These are phyloP conservation scores for Phataginus tetradactyla DNA, from an alignment of 2,797 vertebrate genomes.

Conservation along the genomic window DNA sequence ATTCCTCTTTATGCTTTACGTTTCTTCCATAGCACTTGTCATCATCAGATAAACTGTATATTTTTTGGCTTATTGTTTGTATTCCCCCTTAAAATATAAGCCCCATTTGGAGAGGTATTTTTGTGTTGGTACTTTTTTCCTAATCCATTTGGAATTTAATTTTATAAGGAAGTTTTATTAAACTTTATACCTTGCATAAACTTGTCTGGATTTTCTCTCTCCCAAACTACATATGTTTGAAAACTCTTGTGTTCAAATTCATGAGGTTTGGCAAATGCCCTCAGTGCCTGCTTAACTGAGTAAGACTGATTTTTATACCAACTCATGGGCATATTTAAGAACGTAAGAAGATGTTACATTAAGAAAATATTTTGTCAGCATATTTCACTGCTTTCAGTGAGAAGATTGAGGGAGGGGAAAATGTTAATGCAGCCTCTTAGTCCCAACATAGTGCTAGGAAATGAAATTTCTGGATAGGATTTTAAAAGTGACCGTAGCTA, in stretches of 20 bases:
- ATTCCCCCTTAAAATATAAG: not conserved
- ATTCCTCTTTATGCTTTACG: not conserved
- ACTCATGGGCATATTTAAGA: not conserved
- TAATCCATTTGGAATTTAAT: not conserved
- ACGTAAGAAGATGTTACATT: constrained; percentile 1
- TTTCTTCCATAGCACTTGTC: not conserved
- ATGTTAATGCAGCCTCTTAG: not conserved
- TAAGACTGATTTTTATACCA: not conserved
- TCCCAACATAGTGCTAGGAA: not conserved
- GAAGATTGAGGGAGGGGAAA: not conserved
- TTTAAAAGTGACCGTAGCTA: not conserved
- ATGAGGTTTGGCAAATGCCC: not conserved
- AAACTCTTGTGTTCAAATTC: not conserved
- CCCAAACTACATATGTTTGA: not conserved
- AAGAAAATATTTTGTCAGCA: not conserved
- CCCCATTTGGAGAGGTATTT: not conserved
- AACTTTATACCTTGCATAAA: not conserved
- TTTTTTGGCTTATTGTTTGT: not conserved
- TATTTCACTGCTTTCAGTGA: not conserved
- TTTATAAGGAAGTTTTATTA: not conserved
- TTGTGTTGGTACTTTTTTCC: not conserved
- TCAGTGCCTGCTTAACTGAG: not conserved
- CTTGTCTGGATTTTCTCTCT: not conserved
- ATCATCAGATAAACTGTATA: not conserved
- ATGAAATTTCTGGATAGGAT: not conserved